Evolutionary conservation across 1,140 invertebrate species (phyloP).

Genomic region (Trichonephila clavipes): DNA sequence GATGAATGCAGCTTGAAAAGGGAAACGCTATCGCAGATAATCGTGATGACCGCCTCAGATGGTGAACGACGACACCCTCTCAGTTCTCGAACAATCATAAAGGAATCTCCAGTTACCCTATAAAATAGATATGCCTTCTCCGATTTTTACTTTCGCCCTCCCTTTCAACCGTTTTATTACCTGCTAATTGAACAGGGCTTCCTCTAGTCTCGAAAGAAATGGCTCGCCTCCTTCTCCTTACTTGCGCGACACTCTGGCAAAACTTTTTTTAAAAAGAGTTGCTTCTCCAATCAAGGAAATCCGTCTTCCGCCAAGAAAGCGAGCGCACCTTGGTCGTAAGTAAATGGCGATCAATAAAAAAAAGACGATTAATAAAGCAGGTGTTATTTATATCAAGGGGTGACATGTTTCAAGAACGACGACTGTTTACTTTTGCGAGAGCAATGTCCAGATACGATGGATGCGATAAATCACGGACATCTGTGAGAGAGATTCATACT

Average conservation of each 20-base stretch:
- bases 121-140: slow-evolving; percentile 70
- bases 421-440: slow-evolving; percentile 45
- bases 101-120: slow-evolving; percentile 66
- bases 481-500: slow-evolving; percentile 9
- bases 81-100: slow-evolving; percentile 48
- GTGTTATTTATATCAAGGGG: slow-evolving; percentile 64
- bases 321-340: slow-evolving; percentile 16
- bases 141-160: slow-evolving; percentile 59
- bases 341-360: slow-evolving; percentile 56
- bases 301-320: slow-evolving; percentile 1
- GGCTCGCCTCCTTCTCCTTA: slow-evolving; percentile 6
- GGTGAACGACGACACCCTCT: slow-evolving; percentile 10
- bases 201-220: slow-evolving; percentile 43
- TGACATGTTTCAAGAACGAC: slow-evolving; percentile 58
- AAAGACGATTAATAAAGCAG: slow-evolving; percentile 55
- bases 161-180: slow-evolving; percentile 60
- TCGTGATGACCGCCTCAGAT: slow-evolving; percentile 52
- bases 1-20: slow-evolving; percentile 56
- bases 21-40: slow-evolving; percentile 57
- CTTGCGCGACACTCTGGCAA: not conserved
- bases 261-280: not conserved
- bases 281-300: slow-evolving; percentile 46
- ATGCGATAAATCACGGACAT: slow-evolving; percentile 36
- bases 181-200: slow-evolving; percentile 52
- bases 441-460: slow-evolving; percentile 28